Base-by-base conservation (phyloP, 2,888 invertebrate genomes). In the Hydriomena furcata region DNA sequence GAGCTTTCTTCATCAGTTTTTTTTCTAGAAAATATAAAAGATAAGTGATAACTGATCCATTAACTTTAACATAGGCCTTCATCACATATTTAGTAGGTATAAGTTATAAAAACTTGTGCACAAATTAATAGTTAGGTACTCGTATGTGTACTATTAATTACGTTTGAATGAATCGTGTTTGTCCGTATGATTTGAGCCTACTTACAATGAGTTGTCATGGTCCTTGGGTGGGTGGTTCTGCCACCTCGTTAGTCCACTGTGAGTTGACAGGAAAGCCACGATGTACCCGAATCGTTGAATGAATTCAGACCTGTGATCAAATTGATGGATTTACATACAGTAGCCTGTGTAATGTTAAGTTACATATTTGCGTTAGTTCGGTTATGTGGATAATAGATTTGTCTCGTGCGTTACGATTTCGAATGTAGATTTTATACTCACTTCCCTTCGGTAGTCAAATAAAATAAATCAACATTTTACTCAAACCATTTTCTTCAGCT, bases 171-270 rank as follows among this genome's bases (percentile, higher is more conserved):
- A n/a, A n/a, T n/a, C n/a, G n/a, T n/a, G n/a, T n/a, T 40, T 30
- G 10, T 34, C 7, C 7, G n/a, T n/a, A 8, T 25, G n/a, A 8
- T 2, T 20, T 27, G 12, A 8, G 5, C n/a, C 3, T 13, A 8
- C 37, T 47, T 69, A 90, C 90, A 74, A 86, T 28, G 84, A 84
- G 48, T 58, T 68, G 17, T 88, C 86, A 10, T 82, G 76, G 42
- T 87, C 87, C 50, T 73, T 84, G 0, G 84, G 84, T 1, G 90
- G 90, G 48, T 89, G 90, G 43, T 96, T 96, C 70, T 96, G 95
- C 97, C 97, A 98, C 52, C 98, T 91, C 0, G 97, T 96, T 1
- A 98, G 91, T 0, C 98, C 98, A 73, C 96, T 97, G 76, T 97
- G 95, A 0, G 98, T 98, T 31, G 98, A 95, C 73, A 98, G 90